Base-by-base conservation (phyloP, 2,113 vertebrate species). In the Lophius piscatorius region DNA sequence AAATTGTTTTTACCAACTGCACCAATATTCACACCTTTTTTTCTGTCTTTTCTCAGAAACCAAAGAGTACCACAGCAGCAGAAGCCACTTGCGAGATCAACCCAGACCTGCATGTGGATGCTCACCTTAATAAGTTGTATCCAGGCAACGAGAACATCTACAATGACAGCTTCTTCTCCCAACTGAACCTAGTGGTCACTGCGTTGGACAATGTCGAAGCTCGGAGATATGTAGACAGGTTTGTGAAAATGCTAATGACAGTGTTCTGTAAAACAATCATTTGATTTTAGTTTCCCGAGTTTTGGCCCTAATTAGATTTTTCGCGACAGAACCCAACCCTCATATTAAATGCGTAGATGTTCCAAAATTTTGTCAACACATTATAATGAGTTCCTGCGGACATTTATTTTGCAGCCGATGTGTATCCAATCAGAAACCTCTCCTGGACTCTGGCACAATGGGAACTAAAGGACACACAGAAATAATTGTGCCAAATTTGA, bases 381-480 rank as follows among this genome's bases (percentile, higher is more conserved):
- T 63, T 9, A 50, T 17, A 2, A 5, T 14, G 11, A 57, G 11
- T 36, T 9, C 45, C 2, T 58, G 11, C 16, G 0, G 36, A 8
- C 2, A 16, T 80, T 78, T 29, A 1, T 12, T 60, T 81, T 71
- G 28, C 85, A 99, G 97, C 73, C 97, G 97, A 56, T 93, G 94
- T 44, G 87, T 99, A 81, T 95, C 95, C 76, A 98, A 96, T 91
- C 92, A 96, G 57, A 92, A 90, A 66, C 93, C 97, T 73, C 93
- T 99, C 51, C 86, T 99, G 66, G 97, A 99, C 87, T 99, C 97
- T 21, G 97, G 97, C 76, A 99, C 97, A 20, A 98, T 99, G 97
- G 97, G 97, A 81, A 98, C 97, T 0, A 99, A 99, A 91, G 97
- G 97, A 79, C 97, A 99, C 86, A 98, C 96, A 0, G 97, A 99